Evolutionary conservation across 1,140 invertebrate species (phyloP).

Genomic region (Ceratoteleas bidentatus): DNA sequence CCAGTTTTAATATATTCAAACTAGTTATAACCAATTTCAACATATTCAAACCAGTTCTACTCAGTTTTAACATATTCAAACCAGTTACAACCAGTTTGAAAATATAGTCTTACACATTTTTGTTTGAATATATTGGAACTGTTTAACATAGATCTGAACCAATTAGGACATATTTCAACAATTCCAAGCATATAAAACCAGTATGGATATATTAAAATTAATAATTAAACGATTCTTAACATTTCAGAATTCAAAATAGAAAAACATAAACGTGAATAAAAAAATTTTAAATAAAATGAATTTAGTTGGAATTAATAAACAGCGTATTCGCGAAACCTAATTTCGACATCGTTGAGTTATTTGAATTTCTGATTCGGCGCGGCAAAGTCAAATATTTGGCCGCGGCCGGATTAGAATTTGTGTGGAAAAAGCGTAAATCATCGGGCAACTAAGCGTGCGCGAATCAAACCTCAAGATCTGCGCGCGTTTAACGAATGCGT

Average conservation of each 20-base stretch:
- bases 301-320: not conserved
- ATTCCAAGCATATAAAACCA: not conserved
- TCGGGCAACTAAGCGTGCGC: constrained; percentile 1
- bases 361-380: not conserved
- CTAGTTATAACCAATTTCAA: not conserved
- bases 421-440: constrained; percentile 15
- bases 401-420: constrained; percentile 8
- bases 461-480: constrained; percentile 35
- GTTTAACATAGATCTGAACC: too few species aligned
- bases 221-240: too few species aligned
- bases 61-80: not conserved
- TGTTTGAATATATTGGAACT: too few species aligned
- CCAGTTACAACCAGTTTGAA: not conserved
- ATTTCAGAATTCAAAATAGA: too few species aligned
- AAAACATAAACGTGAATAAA: too few species aligned
- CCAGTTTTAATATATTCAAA: too few species aligned
- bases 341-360: not conserved
- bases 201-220: too few species aligned
- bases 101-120: too few species aligned
- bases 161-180: too few species aligned
- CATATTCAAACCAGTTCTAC: not conserved
- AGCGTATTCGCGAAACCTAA: not conserved
- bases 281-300: not conserved
- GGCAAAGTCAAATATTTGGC: constrained; percentile 3
- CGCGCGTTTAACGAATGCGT: constrained; percentile 39